Evolutionary conservation across 2,113 vertebrate genomes (phyloP).

Genomic region (Burhinus oedicnemus): DNA sequence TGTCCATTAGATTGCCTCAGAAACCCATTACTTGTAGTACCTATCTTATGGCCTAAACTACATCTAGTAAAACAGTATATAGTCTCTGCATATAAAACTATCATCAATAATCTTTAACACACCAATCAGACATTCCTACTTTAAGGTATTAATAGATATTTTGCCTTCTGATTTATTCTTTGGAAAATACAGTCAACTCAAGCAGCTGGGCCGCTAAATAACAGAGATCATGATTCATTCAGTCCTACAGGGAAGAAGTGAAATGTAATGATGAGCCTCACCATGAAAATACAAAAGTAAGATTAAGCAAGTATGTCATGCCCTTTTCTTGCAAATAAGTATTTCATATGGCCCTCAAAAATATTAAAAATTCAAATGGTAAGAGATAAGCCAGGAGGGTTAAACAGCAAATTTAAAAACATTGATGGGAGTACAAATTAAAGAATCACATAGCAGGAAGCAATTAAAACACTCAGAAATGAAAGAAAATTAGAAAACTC

Average conservation of each 20-base stretch:
- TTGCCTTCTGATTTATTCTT: not conserved
- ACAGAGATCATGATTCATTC: not conserved
- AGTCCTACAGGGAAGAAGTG: not conserved
- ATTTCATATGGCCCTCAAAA: not conserved
- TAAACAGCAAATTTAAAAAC: not conserved
- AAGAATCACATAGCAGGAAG: not conserved
- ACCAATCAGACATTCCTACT: not conserved
- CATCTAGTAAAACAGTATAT: not conserved
- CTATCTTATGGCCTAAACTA: not conserved
- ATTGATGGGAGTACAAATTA: not conserved
- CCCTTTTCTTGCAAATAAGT: not conserved
- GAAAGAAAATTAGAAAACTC: not conserved
- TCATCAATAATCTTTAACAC: not conserved
- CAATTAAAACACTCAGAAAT: not conserved
- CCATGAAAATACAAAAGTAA: not conserved
- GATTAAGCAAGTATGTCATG: not conserved
- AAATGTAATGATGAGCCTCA: not conserved
- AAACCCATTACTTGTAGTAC: not conserved
- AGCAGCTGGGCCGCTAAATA: not conserved
- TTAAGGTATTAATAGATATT: not conserved
- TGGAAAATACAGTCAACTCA: not conserved
- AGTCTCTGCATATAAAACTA: not conserved
- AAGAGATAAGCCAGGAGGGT: not conserved
- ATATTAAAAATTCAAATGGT: not conserved
- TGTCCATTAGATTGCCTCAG: not conserved